Conservation (phyloP, 2,797 vertebrate species). For the Neosilurus mollespiculum region DNA sequence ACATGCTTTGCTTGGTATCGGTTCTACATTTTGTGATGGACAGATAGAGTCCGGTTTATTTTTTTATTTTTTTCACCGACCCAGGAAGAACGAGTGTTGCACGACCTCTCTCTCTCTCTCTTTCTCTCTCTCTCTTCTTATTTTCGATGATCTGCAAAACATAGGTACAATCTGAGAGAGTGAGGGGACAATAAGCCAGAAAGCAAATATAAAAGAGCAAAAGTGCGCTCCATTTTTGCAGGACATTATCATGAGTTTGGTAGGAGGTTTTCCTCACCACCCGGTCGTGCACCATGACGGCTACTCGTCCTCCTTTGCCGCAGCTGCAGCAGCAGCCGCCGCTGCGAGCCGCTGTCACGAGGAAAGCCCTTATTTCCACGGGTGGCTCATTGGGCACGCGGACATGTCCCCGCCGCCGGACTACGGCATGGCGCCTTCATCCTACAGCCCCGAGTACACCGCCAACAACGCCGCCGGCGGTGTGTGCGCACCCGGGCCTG, state of each 20-base stretch:
- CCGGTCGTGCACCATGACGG: slow-evolving; percentile 96
- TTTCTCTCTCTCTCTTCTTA: slow-evolving; percentile 24
- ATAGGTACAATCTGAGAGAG: slow-evolving; percentile 30
- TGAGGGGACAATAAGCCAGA: background rate
- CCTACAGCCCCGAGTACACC: slow-evolving; percentile 87
- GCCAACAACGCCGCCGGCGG: slow-evolving; percentile 58
- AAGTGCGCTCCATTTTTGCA: slow-evolving; percentile 29
- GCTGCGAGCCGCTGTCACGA: slow-evolving; percentile 89
- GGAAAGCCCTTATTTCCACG: slow-evolving; percentile 95
- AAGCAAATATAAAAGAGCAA: background rate
- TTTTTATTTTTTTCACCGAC: background rate
- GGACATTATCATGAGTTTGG: slow-evolving; percentile 82
- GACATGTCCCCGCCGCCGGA: slow-evolving; percentile 93
- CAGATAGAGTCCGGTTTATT: slow-evolving; percentile 30
- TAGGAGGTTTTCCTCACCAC: slow-evolving; percentile 94
- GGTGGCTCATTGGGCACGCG: slow-evolving; percentile 94
- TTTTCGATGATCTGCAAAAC: slow-evolving; percentile 44
- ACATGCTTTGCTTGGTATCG: background rate
- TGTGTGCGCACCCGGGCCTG: slow-evolving; percentile 44
- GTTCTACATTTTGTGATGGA: slow-evolving; percentile 38
- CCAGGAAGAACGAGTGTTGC: slow-evolving; percentile 22
- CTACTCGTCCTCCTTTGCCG: slow-evolving; percentile 87
- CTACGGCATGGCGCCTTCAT: slow-evolving; percentile 86
- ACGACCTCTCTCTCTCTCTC: background rate
- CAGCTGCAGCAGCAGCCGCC: slow-evolving; percentile 83